Conservation (phyloP, 2,113 vertebrate species). For the Psophia crepitans region DNA sequence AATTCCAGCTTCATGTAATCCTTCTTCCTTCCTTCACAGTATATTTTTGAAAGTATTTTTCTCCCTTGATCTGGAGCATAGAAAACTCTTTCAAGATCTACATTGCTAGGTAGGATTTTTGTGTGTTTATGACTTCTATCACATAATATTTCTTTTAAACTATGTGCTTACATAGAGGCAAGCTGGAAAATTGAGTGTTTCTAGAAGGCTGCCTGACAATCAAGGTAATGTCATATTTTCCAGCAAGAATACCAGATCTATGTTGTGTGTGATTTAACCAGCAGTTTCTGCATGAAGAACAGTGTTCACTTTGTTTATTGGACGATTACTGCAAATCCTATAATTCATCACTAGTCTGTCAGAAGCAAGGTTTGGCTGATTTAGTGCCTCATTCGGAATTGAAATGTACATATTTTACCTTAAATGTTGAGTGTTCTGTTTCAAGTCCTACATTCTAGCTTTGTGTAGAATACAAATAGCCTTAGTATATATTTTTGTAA, state of each 20-base stretch:
- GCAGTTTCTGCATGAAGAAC: slow-evolving; percentile 48
- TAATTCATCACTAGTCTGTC: slow-evolving; percentile 65
- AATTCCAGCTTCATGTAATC: neutral
- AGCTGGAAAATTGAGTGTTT: slow-evolving; percentile 50
- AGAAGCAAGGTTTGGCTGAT: slow-evolving; percentile 53
- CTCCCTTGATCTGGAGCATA: neutral
- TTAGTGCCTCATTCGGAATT: slow-evolving; percentile 31
- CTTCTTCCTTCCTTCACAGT: slow-evolving; percentile 14
- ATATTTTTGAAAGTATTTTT: slow-evolving; percentile 30
- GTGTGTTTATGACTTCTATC: slow-evolving; percentile 38
- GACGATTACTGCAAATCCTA: slow-evolving; percentile 71
- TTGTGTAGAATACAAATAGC: slow-evolving; percentile 17
- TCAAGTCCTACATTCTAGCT: slow-evolving; percentile 32
- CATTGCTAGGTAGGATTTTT: neutral
- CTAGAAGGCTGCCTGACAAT: slow-evolving; percentile 36
- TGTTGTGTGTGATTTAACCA: slow-evolving; percentile 44
- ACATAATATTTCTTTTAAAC: slow-evolving; percentile 61
- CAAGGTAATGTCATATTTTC: slow-evolving; percentile 55
- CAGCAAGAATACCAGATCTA: slow-evolving; percentile 34
- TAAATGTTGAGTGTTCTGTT: slow-evolving; percentile 50
- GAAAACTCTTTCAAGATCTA: slow-evolving; percentile 30
- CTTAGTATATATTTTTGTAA: slow-evolving; percentile 4
- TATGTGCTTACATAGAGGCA: neutral
- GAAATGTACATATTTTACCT: slow-evolving; percentile 47
- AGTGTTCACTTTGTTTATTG: slow-evolving; percentile 68